A percentile compares a stretch with the other conserved stretches of the same genome.
phyloP scores from a whole-genome alignment of 30 jellyfish, hydroid and myxozoan genomes.

The Kudoa iwatai region DNA sequence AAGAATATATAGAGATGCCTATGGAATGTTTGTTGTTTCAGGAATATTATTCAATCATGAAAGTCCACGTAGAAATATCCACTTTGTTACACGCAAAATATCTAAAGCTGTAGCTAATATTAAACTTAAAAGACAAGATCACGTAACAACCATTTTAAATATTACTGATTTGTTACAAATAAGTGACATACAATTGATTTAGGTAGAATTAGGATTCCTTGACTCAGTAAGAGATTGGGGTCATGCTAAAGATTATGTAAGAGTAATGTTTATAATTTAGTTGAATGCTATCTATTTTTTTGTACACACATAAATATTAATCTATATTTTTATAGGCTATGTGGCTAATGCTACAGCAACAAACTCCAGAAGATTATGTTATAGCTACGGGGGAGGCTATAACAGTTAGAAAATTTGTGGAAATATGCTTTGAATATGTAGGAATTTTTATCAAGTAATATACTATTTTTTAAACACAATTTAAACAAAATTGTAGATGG shows the following conservation, averaged over 20 bases:
- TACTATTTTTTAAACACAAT: not conserved
- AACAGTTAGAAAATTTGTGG: constrained; percentile 73
- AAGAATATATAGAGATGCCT: constrained; percentile 63
- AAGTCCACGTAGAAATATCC: constrained; percentile 77
- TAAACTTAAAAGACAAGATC: constrained; percentile 44
- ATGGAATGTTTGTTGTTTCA: constrained; percentile 25
- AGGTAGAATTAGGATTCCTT: constrained; percentile 55
- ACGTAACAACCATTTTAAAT: constrained; percentile 7
- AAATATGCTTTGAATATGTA: constrained; percentile 13
- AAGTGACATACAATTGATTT: not conserved
- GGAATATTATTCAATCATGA: constrained; percentile 85
- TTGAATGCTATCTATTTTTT: not conserved
- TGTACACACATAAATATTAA: not conserved
- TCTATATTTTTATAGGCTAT: constrained; percentile 14
- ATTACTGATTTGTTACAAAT: not conserved
- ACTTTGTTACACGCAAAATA: constrained; percentile 73
- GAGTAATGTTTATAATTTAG: constrained; percentile 3
- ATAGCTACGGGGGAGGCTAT: constrained; percentile 75
- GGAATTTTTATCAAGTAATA: constrained; percentile 25
- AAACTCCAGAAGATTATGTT: constrained; percentile 42
- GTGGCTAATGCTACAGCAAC: constrained; percentile 94
- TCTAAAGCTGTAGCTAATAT: constrained; percentile 87
- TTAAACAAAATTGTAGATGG: no score
- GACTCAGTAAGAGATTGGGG: constrained; percentile 98
- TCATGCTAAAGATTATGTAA: constrained; percentile 73